These are phyloP conservation scores for Nomada ruficornis DNA, from an alignment of 2,888 invertebrate species.

Conservation along the genomic window DNA sequence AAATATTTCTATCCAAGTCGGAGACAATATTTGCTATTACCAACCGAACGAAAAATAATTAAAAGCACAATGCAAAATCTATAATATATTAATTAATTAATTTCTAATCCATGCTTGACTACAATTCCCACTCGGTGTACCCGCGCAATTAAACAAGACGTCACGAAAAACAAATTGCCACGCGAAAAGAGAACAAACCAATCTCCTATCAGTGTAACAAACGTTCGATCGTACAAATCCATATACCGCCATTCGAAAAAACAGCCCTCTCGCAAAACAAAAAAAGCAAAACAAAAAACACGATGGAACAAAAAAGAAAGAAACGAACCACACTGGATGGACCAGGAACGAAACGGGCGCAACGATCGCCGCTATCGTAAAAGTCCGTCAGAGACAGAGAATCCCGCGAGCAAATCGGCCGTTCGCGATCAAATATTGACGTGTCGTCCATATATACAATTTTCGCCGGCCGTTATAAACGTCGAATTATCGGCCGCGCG, in stretches of 20 bases:
- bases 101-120: no score
- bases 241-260: not conserved
- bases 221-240: not conserved
- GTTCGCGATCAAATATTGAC: conserved; percentile 59
- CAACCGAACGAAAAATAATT: no score
- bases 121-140: no score
- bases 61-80: no score
- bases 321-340: conserved; percentile 4
- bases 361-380: no score
- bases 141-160: no score
- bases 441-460: conserved; percentile 55
- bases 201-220: no score
- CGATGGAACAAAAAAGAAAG: not conserved
- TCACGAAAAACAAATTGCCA: no score
- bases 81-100: no score
- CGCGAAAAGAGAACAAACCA: no score
- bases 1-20: no score
- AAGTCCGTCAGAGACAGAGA: not conserved
- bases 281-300: not conserved
- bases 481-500: conserved; percentile 59
- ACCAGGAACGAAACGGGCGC: not conserved
- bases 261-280: not conserved
- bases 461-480: conserved; percentile 59
- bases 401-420: conserved; percentile 22
- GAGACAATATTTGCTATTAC: no score